A percentile compares a stretch with the other conserved stretches of the same genome.
These are phyloP conservation scores for Pristionchus arcanus DNA, from an alignment of 2,888 invertebrate species.

Conservation along the genomic window DNA sequence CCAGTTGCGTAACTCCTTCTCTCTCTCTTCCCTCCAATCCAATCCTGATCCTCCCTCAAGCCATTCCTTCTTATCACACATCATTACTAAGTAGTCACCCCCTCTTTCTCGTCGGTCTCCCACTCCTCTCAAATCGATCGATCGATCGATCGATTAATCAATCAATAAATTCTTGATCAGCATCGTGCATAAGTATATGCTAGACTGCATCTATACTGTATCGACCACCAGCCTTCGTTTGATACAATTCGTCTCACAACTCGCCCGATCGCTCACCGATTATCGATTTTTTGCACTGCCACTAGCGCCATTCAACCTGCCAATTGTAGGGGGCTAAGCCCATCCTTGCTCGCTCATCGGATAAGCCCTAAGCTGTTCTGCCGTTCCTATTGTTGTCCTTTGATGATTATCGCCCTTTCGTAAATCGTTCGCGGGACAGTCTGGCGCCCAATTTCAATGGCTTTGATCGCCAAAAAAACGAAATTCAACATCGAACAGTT, in stretches of 20 bases:
- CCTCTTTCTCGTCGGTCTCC: background rate
- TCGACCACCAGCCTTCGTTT: too few species aligned
- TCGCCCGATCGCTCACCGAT: background rate
- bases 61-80: conserved; percentile 4
- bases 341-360: background rate
- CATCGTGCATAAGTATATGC: too few species aligned
- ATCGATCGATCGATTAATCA: too few species aligned
- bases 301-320: background rate
- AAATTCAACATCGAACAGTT: too few species aligned
- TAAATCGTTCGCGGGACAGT: background rate
- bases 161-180: too few species aligned
- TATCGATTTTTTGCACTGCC: background rate
- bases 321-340: background rate
- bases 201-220: too few species aligned
- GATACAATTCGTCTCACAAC: background rate
- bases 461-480: too few species aligned
- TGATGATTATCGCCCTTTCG: background rate
- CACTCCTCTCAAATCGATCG: background rate
- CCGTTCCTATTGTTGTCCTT: background rate
- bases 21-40: background rate
- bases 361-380: background rate
- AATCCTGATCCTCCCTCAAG: background rate
- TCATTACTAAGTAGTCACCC: conserved; percentile 32
- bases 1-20: background rate
- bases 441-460: background rate